phyloP scores from a whole-genome alignment of 2,888 invertebrate genomes.

The Athripsodes cinereus region DNA sequence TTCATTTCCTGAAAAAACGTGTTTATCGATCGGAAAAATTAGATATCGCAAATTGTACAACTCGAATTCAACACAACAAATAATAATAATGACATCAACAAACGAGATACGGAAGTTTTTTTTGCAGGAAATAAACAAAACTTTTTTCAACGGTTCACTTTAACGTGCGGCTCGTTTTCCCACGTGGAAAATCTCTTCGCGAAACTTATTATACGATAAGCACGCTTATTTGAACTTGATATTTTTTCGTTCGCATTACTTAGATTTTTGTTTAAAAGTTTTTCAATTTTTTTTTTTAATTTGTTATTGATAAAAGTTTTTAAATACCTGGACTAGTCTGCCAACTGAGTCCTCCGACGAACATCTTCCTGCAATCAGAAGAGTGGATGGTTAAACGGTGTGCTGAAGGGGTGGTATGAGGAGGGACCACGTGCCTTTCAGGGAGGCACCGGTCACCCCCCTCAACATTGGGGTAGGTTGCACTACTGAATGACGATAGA shows the following conservation, averaged over 20 bases:
- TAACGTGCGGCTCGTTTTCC: no score
- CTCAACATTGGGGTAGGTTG: slow-evolving; percentile 14
- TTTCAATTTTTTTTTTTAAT: background rate
- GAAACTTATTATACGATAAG: no score
- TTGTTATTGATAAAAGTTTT: background rate
- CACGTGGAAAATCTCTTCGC: no score
- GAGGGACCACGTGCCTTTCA: slow-evolving; percentile 23
- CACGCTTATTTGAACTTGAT: no score
- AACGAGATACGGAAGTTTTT: no score
- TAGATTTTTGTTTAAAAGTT: background rate
- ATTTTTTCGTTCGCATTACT: background rate
- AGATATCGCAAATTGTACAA: no score
- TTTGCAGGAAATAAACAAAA: no score
- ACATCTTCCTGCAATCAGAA: slow-evolving; percentile 95
- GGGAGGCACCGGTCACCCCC: slow-evolving; percentile 24
- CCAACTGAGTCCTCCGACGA: slow-evolving; percentile 99
- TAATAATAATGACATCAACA: no score
- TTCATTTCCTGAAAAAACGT: no score
- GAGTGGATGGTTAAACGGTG: slow-evolving; percentile 37
- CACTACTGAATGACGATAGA: slow-evolving; percentile 7
- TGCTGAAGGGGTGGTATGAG: slow-evolving; percentile 20
- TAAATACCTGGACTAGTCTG: slow-evolving; percentile 96
- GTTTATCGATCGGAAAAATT: no score
- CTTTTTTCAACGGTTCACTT: no score
- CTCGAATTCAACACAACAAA: no score